Conservation (phyloP, 2,797 vertebrate species). For the Vultur gryphus region DNA sequence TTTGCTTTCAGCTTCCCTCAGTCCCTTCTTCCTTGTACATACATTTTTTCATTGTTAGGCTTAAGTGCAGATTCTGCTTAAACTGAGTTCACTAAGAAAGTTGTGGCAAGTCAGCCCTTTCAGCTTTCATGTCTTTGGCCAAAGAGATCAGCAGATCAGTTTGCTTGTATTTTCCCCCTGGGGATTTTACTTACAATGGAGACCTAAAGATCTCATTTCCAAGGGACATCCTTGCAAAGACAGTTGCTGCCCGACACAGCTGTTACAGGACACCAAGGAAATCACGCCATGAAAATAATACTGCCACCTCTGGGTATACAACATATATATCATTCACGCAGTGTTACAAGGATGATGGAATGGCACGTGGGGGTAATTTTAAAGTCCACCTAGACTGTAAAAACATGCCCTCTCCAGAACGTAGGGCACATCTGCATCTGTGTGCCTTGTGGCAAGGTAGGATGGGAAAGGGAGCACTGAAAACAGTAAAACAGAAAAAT, state of each 20-base stretch:
- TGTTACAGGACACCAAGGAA: background rate
- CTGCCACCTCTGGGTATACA: background rate
- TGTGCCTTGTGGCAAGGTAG: background rate
- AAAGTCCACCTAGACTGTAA: background rate
- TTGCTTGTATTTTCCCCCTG: background rate
- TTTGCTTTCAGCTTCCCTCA: background rate
- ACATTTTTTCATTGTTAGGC: background rate
- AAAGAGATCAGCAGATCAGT: background rate
- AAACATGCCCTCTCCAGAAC: background rate
- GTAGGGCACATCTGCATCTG: background rate
- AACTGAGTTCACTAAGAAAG: background rate
- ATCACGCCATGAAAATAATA: background rate
- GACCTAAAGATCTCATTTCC: background rate
- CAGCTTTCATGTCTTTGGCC: background rate
- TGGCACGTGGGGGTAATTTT: background rate
- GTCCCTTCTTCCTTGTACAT: background rate
- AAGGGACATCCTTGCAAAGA: background rate
- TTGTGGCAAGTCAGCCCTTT: background rate
- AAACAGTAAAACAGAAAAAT: background rate
- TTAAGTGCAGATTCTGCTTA: background rate
- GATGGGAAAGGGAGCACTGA: background rate
- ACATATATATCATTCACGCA: background rate
- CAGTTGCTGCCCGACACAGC: constrained; percentile 9
- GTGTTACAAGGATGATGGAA: background rate
- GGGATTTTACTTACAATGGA: background rate